phyloP scores from a whole-genome alignment of 1,140 invertebrate genomes.

The Cataglyphis hispanica region DNA sequence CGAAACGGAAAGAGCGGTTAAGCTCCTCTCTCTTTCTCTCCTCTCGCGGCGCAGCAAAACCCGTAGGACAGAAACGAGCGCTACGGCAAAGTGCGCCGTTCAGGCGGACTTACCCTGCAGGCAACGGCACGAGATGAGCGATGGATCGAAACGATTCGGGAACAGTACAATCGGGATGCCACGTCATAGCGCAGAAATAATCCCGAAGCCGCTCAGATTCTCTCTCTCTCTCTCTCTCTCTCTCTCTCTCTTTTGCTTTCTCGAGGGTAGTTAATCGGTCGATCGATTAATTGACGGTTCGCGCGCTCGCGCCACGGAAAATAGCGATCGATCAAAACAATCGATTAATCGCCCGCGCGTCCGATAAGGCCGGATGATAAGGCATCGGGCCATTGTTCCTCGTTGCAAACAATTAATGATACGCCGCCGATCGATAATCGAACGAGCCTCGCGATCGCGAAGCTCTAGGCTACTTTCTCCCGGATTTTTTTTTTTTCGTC shows the following conservation, averaged over 20 bases:
- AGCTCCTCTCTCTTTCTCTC: background rate
- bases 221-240: too few species aligned
- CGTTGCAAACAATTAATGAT: slow-evolving; percentile 62
- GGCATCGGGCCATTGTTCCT: slow-evolving; percentile 43
- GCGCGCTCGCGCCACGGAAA: slow-evolving; percentile 46
- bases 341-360: slow-evolving; percentile 50
- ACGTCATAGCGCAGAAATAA: slow-evolving; percentile 19
- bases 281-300: slow-evolving; percentile 61
- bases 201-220: background rate
- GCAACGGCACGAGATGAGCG: slow-evolving; percentile 56
- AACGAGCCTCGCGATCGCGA: slow-evolving; percentile 25
- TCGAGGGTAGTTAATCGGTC: slow-evolving; percentile 49
- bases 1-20: slow-evolving; percentile 51
- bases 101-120: slow-evolving; percentile 38
- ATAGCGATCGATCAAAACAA: slow-evolving; percentile 46
- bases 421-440: slow-evolving; percentile 54
- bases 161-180: slow-evolving; percentile 52
- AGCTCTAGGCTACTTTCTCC: slow-evolving; percentile 45
- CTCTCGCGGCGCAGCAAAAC: slow-evolving; percentile 44
- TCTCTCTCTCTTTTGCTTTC: too few species aligned
- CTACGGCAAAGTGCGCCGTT: background rate
- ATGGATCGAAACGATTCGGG: slow-evolving; percentile 64
- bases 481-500: background rate
- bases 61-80: slow-evolving; percentile 55
- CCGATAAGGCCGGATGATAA: slow-evolving; percentile 54